These are phyloP conservation scores for Stegostoma tigrinum DNA, from an alignment of 2,113 vertebrate genomes.

Conservation along the genomic window DNA sequence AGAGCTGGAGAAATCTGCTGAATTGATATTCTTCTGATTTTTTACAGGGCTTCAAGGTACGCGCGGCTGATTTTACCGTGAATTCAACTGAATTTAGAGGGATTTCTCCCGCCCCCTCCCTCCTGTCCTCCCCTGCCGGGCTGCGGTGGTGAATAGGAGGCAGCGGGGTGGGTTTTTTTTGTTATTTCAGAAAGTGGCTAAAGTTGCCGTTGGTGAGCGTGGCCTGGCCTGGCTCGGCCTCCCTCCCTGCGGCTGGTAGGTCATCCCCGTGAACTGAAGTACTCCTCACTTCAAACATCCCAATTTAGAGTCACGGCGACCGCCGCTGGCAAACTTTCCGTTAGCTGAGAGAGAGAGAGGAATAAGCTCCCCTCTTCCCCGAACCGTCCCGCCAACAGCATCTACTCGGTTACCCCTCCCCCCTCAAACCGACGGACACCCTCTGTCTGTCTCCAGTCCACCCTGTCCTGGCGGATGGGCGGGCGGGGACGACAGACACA, in stretches of 20 bases:
- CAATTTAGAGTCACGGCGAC: background rate
- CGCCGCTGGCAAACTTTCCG: background rate
- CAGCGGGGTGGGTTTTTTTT: background rate
- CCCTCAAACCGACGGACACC: background rate
- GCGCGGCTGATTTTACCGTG: conserved; percentile 14
- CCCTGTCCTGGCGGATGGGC: background rate
- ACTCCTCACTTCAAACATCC: conserved; percentile 6
- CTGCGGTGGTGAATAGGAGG: background rate
- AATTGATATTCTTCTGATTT: conserved; percentile 51
- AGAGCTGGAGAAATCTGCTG: conserved; percentile 78
- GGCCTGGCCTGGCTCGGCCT: background rate
- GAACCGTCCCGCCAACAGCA: background rate
- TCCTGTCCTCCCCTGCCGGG: background rate
- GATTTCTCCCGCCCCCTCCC: background rate
- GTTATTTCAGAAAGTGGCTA: background rate
- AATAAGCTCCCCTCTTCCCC: background rate
- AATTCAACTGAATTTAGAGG: conserved; percentile 27
- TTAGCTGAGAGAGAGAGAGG: background rate
- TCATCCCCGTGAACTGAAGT: background rate
- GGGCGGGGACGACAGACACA: too few relatives aligned
- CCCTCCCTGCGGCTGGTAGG: background rate
- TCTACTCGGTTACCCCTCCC: background rate
- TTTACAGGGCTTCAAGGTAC: conserved; percentile 39
- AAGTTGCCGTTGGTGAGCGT: conserved; percentile 11
- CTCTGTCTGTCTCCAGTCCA: too few relatives aligned